A percentile compares a stretch with the other conserved stretches of the same genome.
Evolutionary conservation across 2,113 vertebrate species (phyloP).

Genomic region (Origma solitaria): DNA sequence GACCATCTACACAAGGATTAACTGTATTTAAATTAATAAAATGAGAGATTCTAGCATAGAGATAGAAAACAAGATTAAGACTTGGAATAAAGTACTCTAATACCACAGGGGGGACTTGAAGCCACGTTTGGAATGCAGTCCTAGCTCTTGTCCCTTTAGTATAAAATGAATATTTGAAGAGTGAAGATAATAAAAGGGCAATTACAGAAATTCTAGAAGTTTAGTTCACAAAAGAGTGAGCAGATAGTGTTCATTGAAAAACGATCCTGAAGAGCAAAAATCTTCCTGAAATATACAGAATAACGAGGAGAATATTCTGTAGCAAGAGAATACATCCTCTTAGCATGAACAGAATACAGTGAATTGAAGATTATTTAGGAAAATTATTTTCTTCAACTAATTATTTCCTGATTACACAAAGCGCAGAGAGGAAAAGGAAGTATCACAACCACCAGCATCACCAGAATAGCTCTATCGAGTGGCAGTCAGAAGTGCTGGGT

Average conservation of each 20-base stretch:
- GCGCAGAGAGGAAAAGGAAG: neutral
- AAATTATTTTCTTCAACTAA: neutral
- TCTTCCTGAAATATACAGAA: neutral
- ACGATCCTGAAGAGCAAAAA: neutral
- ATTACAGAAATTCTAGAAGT: neutral
- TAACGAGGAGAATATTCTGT: neutral
- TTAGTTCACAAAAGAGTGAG: neutral
- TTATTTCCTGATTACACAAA: neutral
- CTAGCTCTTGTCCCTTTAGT: neutral
- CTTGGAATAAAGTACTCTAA: neutral
- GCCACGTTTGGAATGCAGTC: neutral
- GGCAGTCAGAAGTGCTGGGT: neutral
- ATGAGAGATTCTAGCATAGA: neutral
- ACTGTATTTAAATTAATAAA: neutral
- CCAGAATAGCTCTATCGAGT: neutral
- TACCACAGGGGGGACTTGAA: neutral
- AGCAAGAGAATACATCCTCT: neutral
- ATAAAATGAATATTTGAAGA: neutral
- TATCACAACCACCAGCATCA: neutral
- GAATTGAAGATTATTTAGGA: neutral
- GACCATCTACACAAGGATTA: conserved; percentile 8
- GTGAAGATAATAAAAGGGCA: neutral
- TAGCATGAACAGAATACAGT: neutral
- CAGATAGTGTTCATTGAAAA: neutral
- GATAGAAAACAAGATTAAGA: neutral